Conservation (phyloP, 1,140 invertebrate genomes). For the Dendrolimus punctatus region DNA sequence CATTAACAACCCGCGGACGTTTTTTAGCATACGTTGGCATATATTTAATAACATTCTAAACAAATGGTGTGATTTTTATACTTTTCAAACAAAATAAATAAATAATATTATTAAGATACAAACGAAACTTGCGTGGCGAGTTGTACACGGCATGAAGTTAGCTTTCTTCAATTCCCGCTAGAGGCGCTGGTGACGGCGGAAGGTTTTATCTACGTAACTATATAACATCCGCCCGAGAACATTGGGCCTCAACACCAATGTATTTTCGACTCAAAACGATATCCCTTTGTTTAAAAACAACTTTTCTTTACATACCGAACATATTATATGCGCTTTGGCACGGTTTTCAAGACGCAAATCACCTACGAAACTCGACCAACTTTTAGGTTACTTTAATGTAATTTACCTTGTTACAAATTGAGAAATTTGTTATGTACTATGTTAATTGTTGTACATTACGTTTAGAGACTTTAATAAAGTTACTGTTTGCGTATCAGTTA, state of each 20-base stretch:
- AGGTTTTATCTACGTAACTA: constrained; percentile 70
- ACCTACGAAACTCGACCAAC: constrained; percentile 11
- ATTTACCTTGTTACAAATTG: constrained; percentile 24
- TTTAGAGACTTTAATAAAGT: constrained; percentile 47
- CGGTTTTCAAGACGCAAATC: constrained; percentile 37
- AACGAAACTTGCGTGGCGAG: constrained; percentile 31
- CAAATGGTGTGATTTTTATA: constrained; percentile 7
- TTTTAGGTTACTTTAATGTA: constrained; percentile 37
- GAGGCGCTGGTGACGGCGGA: constrained; percentile 61
- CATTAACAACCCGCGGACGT: too few relatives aligned
- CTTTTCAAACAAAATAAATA: constrained; percentile 2
- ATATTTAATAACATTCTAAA: constrained; percentile 13
- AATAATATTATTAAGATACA: constrained; percentile 9
- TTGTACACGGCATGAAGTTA: constrained; percentile 61
- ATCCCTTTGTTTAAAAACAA: constrained; percentile 59
- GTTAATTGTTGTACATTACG: constrained; percentile 24
- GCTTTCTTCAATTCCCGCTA: constrained; percentile 47
- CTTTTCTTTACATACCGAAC: constrained; percentile 52
- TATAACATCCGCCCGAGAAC: constrained; percentile 63
- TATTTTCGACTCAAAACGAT: constrained; percentile 54
- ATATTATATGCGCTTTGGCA: constrained; percentile 35
- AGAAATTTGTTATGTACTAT: constrained; percentile 36
- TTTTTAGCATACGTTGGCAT: too few relatives aligned
- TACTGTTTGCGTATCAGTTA: constrained; percentile 22
- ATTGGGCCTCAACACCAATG: constrained; percentile 62